A percentile compares a stretch with the other conserved stretches of the same genome.
These are phyloP conservation scores for Mastomys natalensis DNA, from an alignment of 2,113 vertebrate genomes.

Conservation along the genomic window DNA sequence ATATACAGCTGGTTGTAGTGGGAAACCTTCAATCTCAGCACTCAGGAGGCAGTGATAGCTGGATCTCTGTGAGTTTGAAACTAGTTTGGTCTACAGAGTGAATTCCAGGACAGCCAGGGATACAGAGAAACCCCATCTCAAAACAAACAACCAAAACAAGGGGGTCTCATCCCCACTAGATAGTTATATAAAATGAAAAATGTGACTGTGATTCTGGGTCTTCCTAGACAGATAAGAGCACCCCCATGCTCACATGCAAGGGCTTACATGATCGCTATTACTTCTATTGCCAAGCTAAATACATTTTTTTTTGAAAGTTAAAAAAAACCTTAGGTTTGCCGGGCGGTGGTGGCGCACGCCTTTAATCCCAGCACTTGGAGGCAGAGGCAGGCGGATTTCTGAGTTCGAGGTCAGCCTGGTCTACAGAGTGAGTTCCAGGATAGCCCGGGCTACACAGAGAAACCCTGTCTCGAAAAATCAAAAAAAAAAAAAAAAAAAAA, in stretches of 20 bases:
- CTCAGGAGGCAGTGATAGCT: not conserved
- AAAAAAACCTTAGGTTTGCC: not conserved
- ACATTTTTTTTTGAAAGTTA: not conserved
- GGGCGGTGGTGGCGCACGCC: too few relatives aligned
- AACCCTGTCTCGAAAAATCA: too few relatives aligned
- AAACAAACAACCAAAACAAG: not conserved
- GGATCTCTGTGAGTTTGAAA: not conserved
- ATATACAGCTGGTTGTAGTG: too few relatives aligned
- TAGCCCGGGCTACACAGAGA: too few relatives aligned
- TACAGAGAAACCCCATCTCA: not conserved
- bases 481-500: too few relatives aligned
- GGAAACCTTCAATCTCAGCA: not conserved
- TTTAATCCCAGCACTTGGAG: too few relatives aligned
- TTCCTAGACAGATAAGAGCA: not conserved
- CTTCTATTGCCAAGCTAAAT: slow-evolving; percentile 28
- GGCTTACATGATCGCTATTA: not conserved
- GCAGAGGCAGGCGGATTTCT: too few relatives aligned
- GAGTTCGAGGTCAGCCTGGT: too few relatives aligned
- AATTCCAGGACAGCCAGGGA: not conserved
- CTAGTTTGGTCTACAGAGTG: not conserved
- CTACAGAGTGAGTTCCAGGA: too few relatives aligned
- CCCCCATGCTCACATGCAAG: not conserved
- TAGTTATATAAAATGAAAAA: not conserved
- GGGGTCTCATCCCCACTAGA: not conserved
- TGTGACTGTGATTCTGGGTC: not conserved